phyloP scores from a whole-genome alignment of 2,113 vertebrate genomes.

The Sander vitreus region DNA sequence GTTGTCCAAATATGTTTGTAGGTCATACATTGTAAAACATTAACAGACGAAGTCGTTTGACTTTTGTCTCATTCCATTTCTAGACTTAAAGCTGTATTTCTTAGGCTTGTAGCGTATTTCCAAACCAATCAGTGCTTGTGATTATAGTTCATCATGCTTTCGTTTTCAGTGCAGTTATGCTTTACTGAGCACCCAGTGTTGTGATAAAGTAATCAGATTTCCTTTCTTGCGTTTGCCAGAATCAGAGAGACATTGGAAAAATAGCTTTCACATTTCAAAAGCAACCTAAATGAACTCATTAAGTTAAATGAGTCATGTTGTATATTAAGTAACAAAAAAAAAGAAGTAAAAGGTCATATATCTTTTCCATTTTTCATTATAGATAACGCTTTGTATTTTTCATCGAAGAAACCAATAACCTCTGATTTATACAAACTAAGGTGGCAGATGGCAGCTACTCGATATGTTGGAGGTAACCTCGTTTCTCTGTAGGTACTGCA shows the following conservation, averaged over 20 bases:
- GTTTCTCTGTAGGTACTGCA: slow-evolving; percentile 15
- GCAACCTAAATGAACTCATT: slow-evolving; percentile 39
- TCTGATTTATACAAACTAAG: slow-evolving; percentile 26
- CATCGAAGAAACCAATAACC: background rate
- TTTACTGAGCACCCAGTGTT: slow-evolving; percentile 25
- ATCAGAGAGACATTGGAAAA: slow-evolving; percentile 20
- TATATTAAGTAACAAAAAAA: background rate
- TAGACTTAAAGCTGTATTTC: background rate
- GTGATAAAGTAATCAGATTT: slow-evolving; percentile 43
- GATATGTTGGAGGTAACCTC: slow-evolving; percentile 14
- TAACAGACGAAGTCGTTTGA: background rate
- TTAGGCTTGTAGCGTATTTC: background rate
- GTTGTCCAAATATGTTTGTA: background rate
- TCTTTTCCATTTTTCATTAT: slow-evolving; percentile 22
- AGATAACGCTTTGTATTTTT: slow-evolving; percentile 6
- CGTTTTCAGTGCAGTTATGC: slow-evolving; percentile 29
- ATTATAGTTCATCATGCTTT: slow-evolving; percentile 39
- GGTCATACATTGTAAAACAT: background rate
- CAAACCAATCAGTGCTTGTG: slow-evolving; percentile 18
- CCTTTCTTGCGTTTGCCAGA: slow-evolving; percentile 23
- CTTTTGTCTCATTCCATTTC: background rate
- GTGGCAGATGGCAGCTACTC: slow-evolving; percentile 19
- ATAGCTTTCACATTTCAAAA: slow-evolving; percentile 51
- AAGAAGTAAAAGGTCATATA: slow-evolving; percentile 36
- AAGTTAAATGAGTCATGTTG: slow-evolving; percentile 36